Percentiles rank a stretch among this genome's conserved stretches.
phyloP scores from a whole-genome alignment of 1,140 invertebrate species.

The Coboldia fuscipes region DNA sequence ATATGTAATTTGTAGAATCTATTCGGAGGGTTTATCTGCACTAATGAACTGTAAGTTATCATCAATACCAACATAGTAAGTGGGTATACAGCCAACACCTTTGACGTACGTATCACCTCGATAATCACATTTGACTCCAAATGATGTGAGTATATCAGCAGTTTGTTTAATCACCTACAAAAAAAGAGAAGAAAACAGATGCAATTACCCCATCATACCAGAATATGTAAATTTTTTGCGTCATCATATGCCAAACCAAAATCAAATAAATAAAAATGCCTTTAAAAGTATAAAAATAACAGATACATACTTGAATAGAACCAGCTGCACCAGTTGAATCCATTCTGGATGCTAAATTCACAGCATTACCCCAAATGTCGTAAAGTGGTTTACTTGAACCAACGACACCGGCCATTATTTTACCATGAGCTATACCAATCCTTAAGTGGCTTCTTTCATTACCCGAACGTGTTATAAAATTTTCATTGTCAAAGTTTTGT shows the following conservation, averaged over 20 bases:
- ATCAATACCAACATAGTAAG: slow-evolving; percentile 48
- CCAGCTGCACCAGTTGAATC: slow-evolving; percentile 60
- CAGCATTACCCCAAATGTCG: slow-evolving; percentile 84
- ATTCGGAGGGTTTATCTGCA: background rate
- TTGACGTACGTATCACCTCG: slow-evolving; percentile 53
- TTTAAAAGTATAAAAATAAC: no score
- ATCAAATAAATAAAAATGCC: no score
- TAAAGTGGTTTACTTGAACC: slow-evolving; percentile 66
- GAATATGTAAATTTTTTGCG: no score
- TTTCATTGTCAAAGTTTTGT: slow-evolving; percentile 15
- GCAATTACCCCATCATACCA: no score
- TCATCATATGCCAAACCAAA: no score
- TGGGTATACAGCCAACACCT: slow-evolving; percentile 47
- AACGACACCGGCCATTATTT: slow-evolving; percentile 76
- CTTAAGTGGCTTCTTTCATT: background rate
- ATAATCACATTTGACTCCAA: slow-evolving; percentile 41
- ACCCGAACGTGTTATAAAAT: no score
- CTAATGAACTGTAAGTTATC: slow-evolving; percentile 28
- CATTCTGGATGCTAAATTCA: slow-evolving; percentile 88
- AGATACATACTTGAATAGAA: slow-evolving; percentile 69
- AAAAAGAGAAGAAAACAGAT: slow-evolving; percentile 1
- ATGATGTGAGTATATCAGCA: slow-evolving; percentile 39
- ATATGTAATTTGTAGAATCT: no score
- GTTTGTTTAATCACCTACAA: slow-evolving; percentile 47
- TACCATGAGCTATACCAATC: slow-evolving; percentile 62